Evolutionary conservation across 2,113 vertebrate species (phyloP).

Genomic region (Nettapus auritus): DNA sequence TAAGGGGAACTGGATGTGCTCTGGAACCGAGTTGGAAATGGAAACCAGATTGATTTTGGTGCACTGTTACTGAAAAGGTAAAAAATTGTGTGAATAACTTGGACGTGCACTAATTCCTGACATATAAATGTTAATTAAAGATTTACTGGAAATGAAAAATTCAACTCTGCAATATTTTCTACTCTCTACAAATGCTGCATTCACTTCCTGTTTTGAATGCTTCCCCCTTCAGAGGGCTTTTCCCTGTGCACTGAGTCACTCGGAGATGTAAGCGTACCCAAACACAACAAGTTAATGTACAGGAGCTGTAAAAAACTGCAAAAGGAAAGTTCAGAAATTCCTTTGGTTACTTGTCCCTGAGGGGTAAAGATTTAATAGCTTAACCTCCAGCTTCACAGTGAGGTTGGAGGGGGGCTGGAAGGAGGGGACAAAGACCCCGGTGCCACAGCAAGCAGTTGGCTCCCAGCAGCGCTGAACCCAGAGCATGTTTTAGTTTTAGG

Average conservation of each 20-base stretch:
- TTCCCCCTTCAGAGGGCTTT: background rate
- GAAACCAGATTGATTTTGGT: background rate
- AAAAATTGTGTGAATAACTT: background rate
- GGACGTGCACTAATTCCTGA: background rate
- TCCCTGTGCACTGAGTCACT: background rate
- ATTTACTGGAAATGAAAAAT: background rate
- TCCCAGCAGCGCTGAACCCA: background rate
- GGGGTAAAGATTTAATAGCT: background rate
- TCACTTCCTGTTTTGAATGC: background rate
- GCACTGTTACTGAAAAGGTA: background rate
- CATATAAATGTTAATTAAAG: background rate
- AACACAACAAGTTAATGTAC: background rate
- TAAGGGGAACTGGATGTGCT: background rate
- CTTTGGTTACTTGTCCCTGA: background rate
- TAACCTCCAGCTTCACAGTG: background rate
- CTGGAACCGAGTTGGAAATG: background rate
- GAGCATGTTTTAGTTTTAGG: conserved; percentile 41
- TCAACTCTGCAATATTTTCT: no score
- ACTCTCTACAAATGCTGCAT: no score
- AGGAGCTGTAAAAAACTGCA: background rate
- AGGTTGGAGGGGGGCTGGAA: background rate
- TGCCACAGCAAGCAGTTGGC: background rate
- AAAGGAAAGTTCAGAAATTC: background rate
- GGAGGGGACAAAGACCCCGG: background rate
- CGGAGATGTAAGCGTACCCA: background rate